Base-by-base conservation (phyloP, 2,797 vertebrate species). In the Pelodytes ibericus region DNA sequence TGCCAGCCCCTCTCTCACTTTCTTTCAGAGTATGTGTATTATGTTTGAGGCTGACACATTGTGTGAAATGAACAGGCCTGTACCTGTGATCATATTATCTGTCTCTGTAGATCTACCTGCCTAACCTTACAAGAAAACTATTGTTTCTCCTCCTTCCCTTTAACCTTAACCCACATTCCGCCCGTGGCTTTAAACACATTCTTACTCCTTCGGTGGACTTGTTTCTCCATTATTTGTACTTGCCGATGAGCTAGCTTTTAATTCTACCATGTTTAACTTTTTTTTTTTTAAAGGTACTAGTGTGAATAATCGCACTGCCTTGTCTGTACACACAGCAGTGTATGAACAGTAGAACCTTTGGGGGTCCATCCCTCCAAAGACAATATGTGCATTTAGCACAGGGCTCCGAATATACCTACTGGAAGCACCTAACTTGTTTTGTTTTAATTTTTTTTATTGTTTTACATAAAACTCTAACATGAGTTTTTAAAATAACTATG, bases 1-100 rank as follows among this genome's bases (percentile, higher is more conserved):
- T 11, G 5, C 11, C 5, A 13, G 6, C 13, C 41, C 7, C 41
- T 44, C 41, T 44, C 41, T 16, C 3, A 3, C 10, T 13, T 16
- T 44, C 41, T 16, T 3, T 13, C 10, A 13, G 13, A 44, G 18
- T 16, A 44, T 44, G 41, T 36, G 5, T 36, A 6, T 36, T 36
- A 5, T 6, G 47, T 7, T 18, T 15, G 15, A 60, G 20, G 4
- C 27, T 20, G 36, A 44, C 25, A 16, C 20, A 36, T 7, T 61
- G 59, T 39, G 20, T 36, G 60, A 24, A 1, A 18, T n/a, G 30
- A n/a, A 61, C 74, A 77, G 25, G 74, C 25, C 59, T 11, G 33
- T 71, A 57, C 74, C 67, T 71, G 74, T 44, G 18, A 39, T 16
- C 26, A 10, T 33, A 44, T 47, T 63, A 53, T 64, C 33, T 39